Percentiles rank a stretch among this genome's conserved stretches.
These are phyloP conservation scores for Pollicipes pollicipes DNA, from an alignment of 1,140 invertebrate genomes.

Conservation along the genomic window DNA sequence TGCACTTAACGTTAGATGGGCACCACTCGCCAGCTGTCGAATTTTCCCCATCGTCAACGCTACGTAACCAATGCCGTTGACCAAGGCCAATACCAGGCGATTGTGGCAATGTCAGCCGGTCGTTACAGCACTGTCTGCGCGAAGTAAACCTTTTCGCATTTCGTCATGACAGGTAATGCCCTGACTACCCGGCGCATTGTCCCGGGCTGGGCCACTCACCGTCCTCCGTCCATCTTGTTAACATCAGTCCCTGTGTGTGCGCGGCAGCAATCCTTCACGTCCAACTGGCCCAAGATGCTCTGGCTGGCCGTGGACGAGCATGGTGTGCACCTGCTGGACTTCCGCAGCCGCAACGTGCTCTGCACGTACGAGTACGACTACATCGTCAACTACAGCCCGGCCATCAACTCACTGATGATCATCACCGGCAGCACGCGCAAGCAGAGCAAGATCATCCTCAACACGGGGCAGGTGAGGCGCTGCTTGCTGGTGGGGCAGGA, in stretches of 20 bases:
- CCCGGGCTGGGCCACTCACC: too few species aligned
- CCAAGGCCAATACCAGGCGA: too few species aligned
- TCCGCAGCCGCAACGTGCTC: conserved; percentile 64
- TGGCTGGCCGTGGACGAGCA: conserved; percentile 84
- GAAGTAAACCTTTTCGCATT: too few species aligned
- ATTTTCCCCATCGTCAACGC: too few species aligned
- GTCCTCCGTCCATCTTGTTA: too few species aligned
- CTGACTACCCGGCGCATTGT: too few species aligned
- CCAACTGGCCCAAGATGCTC: conserved; percentile 65
- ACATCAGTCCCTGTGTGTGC: neutral
- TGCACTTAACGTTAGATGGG: too few species aligned
- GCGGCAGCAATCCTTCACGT: conserved; percentile 78
- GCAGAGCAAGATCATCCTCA: conserved; percentile 75
- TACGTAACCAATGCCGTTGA: too few species aligned
- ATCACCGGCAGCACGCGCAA: conserved; percentile 47
- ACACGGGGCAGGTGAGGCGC: conserved; percentile 57
- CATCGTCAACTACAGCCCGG: conserved; percentile 71
- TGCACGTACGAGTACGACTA: conserved; percentile 75
- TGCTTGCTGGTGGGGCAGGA: neutral
- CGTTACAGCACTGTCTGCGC: too few species aligned
- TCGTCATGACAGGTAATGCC: too few species aligned
- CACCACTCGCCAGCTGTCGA: too few species aligned
- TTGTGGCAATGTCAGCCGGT: too few species aligned
- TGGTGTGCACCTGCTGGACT: conserved; percentile 78
- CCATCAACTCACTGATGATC: conserved; percentile 58